Evolutionary conservation across 2,797 vertebrate species (phyloP), one percentile per base, ranked within the genome.

Genomic region (Myotis findleyi): DNA sequence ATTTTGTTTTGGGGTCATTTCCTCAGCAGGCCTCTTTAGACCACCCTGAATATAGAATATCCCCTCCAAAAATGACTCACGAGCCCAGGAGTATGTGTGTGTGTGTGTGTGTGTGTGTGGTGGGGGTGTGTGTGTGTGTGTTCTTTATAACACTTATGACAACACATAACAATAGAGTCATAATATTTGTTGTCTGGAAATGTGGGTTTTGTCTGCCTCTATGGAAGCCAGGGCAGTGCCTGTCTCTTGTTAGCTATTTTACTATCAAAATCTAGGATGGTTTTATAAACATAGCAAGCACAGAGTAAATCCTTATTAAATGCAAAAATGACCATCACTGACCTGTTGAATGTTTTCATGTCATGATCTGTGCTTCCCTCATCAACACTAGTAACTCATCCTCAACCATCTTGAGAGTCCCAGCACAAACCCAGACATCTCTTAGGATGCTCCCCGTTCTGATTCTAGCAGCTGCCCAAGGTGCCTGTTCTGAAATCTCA

Each of bases 171-270:
- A 94, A 30, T 36, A n/a, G 13, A 68, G 27, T 84, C 10, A 62
- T 66, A 14, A 20, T 84, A 33, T 41, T 64, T 91, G 33, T 66
- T 72, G 3, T 81, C 38, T 72, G 16, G 1, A 79, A 71, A 59
- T 76, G 7, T 81, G 49, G 2, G 0, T 69, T 87, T 90, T 49
- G 2, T 73, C 68, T 33, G 1, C 64, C 23, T 87, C 12, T 11
- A 23, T 30, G 36, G 27, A 89, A 82, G 41, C 27, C 59, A 92
- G 17, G 21, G 53, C 3, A 41, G 8, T 92, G 2, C 6, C 82
- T 89, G 2, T 36, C 21, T 81, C n/a, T 80, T 93, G 2, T 57
- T 95, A 25, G 44, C 0, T 90, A 49, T 88, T 85, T 93, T 88
- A 81, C 57, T 80, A 86, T 73, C n/a, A 88, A 55, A 66, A 47